Percentiles rank a stretch among this genome's conserved stretches.
Evolutionary conservation across 2,113 vertebrate species (phyloP).

Genomic region (Loxodonta africana): DNA sequence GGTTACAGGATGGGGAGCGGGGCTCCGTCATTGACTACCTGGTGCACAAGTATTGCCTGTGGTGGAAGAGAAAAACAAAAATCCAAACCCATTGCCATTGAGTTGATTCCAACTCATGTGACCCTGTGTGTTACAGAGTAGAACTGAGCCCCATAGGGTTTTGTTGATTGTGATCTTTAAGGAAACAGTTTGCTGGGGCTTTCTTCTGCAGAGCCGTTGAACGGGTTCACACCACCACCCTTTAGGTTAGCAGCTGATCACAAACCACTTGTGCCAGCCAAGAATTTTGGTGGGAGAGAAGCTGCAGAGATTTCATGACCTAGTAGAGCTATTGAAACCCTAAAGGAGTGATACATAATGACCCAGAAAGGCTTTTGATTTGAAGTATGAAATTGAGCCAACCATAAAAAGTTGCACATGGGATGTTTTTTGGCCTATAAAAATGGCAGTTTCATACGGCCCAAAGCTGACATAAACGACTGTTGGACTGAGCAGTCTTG

Average conservation of each 20-base stretch:
- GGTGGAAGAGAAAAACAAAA: neutral
- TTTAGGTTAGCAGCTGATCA: neutral
- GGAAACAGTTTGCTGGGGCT: neutral
- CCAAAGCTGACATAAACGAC: neutral
- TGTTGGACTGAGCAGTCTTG: neutral
- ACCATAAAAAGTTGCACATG: neutral
- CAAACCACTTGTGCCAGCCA: neutral
- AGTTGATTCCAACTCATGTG: neutral
- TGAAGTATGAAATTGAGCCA: neutral
- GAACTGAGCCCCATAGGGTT: neutral
- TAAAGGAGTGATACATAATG: neutral
- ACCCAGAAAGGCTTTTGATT: neutral
- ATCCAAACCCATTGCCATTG: neutral
- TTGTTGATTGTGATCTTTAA: neutral
- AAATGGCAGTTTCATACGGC: neutral
- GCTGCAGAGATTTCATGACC: neutral
- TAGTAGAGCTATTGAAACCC: neutral
- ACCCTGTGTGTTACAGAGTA: neutral
- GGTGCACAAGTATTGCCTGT: neutral
- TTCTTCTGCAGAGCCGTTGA: neutral
- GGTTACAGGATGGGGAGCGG: neutral
- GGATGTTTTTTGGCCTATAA: neutral
- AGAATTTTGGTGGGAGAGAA: neutral
- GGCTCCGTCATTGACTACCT: neutral
- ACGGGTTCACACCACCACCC: neutral